These are phyloP conservation scores for Diadumene lineata DNA, from an alignment of 92 coral and sea anemone species.

Conservation along the genomic window DNA sequence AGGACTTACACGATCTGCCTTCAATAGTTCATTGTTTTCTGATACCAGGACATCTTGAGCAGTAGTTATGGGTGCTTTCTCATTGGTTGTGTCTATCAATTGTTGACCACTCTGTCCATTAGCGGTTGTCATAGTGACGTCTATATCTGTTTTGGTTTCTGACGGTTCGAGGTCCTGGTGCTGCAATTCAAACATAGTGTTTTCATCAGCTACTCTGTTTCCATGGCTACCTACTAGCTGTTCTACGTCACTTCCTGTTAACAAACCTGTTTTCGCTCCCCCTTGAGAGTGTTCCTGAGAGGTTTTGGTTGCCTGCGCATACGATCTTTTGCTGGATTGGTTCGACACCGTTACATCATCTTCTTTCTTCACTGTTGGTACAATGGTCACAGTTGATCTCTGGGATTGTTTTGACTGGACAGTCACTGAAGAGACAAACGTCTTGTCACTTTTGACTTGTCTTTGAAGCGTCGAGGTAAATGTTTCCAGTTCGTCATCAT, in stretches of 20 bases:
- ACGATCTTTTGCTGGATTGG: slow-evolving; percentile 14
- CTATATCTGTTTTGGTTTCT: neutral
- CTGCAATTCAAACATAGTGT: slow-evolving; percentile 1
- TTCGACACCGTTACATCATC: slow-evolving; percentile 15
- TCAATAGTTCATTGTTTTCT: neutral
- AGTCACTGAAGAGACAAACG: slow-evolving; percentile 29
- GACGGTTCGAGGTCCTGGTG: neutral
- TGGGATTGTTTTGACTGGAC: slow-evolving; percentile 21
- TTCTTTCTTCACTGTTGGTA: slow-evolving; percentile 8
- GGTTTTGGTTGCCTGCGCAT: slow-evolving; percentile 6
- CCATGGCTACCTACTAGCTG: slow-evolving; percentile 11
- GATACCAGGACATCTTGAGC: neutral
- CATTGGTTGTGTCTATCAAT: neutral
- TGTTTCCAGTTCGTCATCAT: slow-evolving; percentile 38
- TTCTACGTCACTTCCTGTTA: slow-evolving; percentile 5
- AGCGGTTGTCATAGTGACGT: slow-evolving; percentile 9
- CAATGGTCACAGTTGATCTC: slow-evolving; percentile 14
- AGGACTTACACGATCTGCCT: slow-evolving; percentile 15
- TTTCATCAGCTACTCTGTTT: slow-evolving; percentile 12
- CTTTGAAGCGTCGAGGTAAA: slow-evolving; percentile 24
- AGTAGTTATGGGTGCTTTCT: neutral
- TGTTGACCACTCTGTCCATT: no score
- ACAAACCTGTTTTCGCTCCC: neutral
- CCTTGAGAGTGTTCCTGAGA: slow-evolving; percentile 10
- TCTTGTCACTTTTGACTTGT: slow-evolving; percentile 30